Conservation (phyloP, 2,113 vertebrate species). For the Alexandromys fortis region DNA sequence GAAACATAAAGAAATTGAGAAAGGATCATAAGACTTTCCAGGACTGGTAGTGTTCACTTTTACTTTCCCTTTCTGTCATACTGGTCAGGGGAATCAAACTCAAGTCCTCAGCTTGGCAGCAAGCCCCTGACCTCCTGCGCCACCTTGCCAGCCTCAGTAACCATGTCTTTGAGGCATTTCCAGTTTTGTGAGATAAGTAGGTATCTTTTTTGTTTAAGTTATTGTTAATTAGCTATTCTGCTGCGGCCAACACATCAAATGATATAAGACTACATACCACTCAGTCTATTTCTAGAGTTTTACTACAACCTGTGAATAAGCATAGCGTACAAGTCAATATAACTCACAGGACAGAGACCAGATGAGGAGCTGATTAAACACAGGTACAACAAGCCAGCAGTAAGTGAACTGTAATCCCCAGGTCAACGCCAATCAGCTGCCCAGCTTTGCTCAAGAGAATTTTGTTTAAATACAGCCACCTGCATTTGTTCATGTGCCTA, state of each 20-base stretch:
- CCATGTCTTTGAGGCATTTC: not conserved
- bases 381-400: not conserved
- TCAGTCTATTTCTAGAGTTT: not conserved
- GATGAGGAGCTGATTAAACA: not conserved
- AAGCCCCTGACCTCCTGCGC: no score
- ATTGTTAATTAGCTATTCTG: not conserved
- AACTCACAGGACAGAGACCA: not conserved
- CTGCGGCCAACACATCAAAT: not conserved
- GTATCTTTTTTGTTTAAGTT: not conserved
- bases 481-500: not conserved
- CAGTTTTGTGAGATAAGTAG: not conserved
- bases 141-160: not conserved
- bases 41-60: not conserved
- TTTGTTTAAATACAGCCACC: not conserved
- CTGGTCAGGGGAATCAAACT: not conserved
- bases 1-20: slow-evolving; percentile 70
- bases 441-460: not conserved
- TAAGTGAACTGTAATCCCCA: not conserved
- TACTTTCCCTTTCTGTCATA: not conserved
- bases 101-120: not conserved
- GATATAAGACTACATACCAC: not conserved
- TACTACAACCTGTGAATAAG: not conserved
- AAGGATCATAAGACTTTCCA: not conserved
- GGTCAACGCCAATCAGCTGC: not conserved
- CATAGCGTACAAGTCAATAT: not conserved